Base-by-base conservation (phyloP, 2,888 invertebrate genomes). In the Cantharis lateralis region DNA sequence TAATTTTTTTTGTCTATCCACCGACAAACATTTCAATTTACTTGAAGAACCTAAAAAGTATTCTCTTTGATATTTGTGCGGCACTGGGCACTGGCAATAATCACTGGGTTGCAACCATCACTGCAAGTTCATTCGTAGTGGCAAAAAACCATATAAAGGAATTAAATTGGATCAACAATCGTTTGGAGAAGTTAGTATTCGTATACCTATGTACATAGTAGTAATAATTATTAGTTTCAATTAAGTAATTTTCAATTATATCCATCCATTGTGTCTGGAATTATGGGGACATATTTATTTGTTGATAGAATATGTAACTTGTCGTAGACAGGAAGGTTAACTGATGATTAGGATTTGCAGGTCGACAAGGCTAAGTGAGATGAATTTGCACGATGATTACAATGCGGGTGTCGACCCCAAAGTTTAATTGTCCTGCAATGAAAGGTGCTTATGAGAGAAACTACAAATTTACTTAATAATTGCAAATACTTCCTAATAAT, bases 321-420 rank as follows among this genome's bases (percentile, higher is more conserved):
- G 78, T 76, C 75, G 75, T 78, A 76, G 75, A 73, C 74, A 76
- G 71, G 69, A 69, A 69, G 77, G 76, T 74, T 79, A 79, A 79
- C 78, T 76, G 75, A 78, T 79, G 78, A 78, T 78, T 73, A 74
- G 79, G 79, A 79, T 79, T 79, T 79, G 75, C 78, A 78, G 79
- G 79, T 79, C 79, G 78, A 74, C 74, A 76, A 74, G 78, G 78
- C 74, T 79, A 79, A 79, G 79, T 79, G 79, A 78, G 79, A 79
- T 78, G 79, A 79, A 79, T 79, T 79, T 75, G 74, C 72, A 68
- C 75, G 76, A 79, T 79, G 78, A 79, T 79, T 79, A 78, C 79
- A 74, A 79, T 79, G 79, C 79, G 78, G 79, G 79, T 79, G 78
- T 78, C 75, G 76, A 78, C 76, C 79, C 78, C 71, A 74, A 78